These are phyloP conservation scores for Eupithecia abbreviata DNA, from an alignment of 2,888 invertebrate species.

Conservation along the genomic window DNA sequence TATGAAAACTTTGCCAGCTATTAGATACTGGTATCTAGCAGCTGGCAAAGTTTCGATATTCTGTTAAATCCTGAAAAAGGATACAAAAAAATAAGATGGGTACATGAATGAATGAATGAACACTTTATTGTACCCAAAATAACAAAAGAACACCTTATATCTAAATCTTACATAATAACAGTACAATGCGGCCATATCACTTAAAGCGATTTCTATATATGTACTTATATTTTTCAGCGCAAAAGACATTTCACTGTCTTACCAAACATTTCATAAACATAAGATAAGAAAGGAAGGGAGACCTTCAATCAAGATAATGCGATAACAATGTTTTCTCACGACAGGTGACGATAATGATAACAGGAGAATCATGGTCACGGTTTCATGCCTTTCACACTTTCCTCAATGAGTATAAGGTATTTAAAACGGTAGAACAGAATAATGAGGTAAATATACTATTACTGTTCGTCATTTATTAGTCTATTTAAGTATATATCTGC, in stretches of 20 bases:
- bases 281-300: slow-evolving; percentile 51
- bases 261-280: slow-evolving; percentile 32
- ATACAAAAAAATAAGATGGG: not conserved
- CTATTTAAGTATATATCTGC: no score
- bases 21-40: no score
- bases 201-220: no score
- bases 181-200: no score
- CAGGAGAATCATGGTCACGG: slow-evolving; percentile 45
- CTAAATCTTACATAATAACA: no score
- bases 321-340: slow-evolving; percentile 53
- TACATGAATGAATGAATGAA: no score
- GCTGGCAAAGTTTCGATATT: not conserved
- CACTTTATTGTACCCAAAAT: no score
- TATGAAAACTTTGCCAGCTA: no score
- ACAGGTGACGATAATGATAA: slow-evolving; percentile 49
- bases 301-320: slow-evolving; percentile 67
- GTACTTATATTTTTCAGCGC: slow-evolving; percentile 4
- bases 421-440: not conserved
- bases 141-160: no score
- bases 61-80: not conserved
- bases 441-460: no score
- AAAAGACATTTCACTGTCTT: slow-evolving; percentile 8
- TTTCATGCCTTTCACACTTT: slow-evolving; percentile 9
- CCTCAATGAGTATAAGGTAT: not conserved
- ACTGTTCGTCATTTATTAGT: no score